Evolutionary conservation across 2,888 invertebrate species (phyloP).

Genomic region (Spodoptera picta): DNA sequence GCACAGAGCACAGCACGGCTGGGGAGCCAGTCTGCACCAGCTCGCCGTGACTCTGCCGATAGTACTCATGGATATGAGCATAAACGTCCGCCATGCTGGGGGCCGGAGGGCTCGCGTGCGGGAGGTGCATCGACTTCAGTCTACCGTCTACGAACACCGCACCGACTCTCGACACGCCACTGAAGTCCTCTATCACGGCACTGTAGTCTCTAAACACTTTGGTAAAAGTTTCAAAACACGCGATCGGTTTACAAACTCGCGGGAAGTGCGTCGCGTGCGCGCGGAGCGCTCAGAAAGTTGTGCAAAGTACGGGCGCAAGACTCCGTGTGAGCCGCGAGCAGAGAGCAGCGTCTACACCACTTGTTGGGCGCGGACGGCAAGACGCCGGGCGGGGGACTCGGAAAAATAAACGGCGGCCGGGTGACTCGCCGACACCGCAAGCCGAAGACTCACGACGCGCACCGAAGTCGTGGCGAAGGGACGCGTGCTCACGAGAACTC

Average conservation of each 20-base stretch:
- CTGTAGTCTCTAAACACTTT: constrained; percentile 75
- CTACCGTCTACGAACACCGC: constrained; percentile 74
- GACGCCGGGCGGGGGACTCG: constrained; percentile 84
- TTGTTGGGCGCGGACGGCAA: constrained; percentile 84
- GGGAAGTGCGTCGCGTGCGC: constrained; percentile 72
- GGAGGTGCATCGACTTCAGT: constrained; percentile 91
- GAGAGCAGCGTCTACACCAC: constrained; percentile 80
- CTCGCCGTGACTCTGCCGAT: constrained; percentile 97
- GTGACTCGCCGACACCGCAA: constrained; percentile 81
- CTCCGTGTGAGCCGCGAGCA: constrained; percentile 77
- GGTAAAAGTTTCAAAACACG: constrained; percentile 80
- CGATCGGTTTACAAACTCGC: constrained; percentile 69
- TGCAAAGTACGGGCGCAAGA: constrained; percentile 83
- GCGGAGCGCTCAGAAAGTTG: constrained; percentile 82
- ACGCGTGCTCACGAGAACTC: constrained; percentile 86
- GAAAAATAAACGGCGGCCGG: constrained; percentile 80
- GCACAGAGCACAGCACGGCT: constrained; percentile 96
- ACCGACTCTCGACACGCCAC: constrained; percentile 80
- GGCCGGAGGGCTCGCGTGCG: constrained; percentile 88
- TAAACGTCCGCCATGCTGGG: constrained; percentile 93
- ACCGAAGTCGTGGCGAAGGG: constrained; percentile 82
- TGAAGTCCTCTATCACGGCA: constrained; percentile 79
- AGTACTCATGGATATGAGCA: constrained; percentile 92
- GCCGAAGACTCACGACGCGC: constrained; percentile 86
- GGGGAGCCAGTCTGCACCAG: constrained; percentile 98